Base-by-base conservation (phyloP, 2,113 vertebrate species). In the Ivindomyrus marchei region DNA sequence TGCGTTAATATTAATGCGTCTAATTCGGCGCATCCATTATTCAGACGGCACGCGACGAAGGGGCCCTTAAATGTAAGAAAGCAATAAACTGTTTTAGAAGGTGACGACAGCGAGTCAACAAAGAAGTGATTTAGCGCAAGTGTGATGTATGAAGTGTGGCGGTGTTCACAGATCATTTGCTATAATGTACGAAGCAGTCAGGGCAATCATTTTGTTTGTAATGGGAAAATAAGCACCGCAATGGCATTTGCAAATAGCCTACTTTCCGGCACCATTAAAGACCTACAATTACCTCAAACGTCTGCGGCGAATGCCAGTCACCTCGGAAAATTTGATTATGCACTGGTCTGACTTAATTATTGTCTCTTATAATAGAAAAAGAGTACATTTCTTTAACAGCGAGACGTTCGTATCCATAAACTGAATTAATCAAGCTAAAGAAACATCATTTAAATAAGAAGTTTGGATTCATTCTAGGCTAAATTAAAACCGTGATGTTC, bases 1-100 rank as follows among this genome's bases (percentile, higher is more conserved):
- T 19, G 52, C 52, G 83, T 85, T 84, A 89, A 89, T 85, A 89
- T 89, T 85, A 42, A 89, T 45, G 52, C 39, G 0, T 56, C 24
- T 45, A 45, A 53, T 83, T 47, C 19, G 24, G 24, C 52, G 27
- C 24, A 24, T 84, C 36, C 74, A 89, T 89, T 80, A 85, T 62
- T 89, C 42, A 85, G 56, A 47, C 15, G 21, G 31, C 13, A 8
- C 52, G n/a, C 36, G 15, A 27, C 21, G 36, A 66, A 62, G 49
- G 53, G 24, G 42, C 52, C 45, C 83, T 85, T 56, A n/a, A 89
- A 80, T 31, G 52, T 36, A 89, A 85, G 80, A 53, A 89, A 45
- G 77, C 89, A 89, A 85, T 85, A 85, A 89, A 89, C 42, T 89
- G 80, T 24, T n/a, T 58, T 15, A 52, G 58, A 85, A 85, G 80